These are phyloP conservation scores for Drosophila watanabei DNA, from an alignment of 1,140 invertebrate genomes.

Conservation along the genomic window DNA sequence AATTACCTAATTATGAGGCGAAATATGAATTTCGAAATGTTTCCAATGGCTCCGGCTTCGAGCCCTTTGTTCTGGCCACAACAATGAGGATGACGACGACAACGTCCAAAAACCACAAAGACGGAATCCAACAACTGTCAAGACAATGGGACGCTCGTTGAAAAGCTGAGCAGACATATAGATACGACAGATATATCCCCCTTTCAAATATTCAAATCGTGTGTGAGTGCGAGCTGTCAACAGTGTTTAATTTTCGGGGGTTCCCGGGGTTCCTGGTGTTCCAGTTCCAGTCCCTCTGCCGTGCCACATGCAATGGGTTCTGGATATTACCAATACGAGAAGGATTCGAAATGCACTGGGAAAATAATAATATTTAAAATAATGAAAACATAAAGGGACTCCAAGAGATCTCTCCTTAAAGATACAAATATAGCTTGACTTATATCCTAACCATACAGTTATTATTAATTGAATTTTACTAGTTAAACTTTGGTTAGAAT, in stretches of 20 bases:
- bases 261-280: conserved; percentile 6
- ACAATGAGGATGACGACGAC: conserved; percentile 48
- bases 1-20: conserved; percentile 74
- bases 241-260: conserved; percentile 75
- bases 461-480: no score
- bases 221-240: conserved; percentile 80
- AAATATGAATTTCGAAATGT: conserved; percentile 43
- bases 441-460: no score
- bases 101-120: conserved; percentile 20
- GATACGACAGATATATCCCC: conserved; percentile 19
- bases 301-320: conserved; percentile 69
- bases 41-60: conserved; percentile 22
- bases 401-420: no score
- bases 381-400: background rate
- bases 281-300: conserved; percentile 27
- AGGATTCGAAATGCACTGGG: background rate
- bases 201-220: conserved; percentile 70
- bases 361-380: background rate
- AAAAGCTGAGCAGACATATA: conserved; percentile 52
- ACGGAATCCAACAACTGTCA: conserved; percentile 64
- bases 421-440: no score
- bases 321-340: conserved; percentile 20
- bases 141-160: conserved; percentile 62
- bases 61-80: conserved; percentile 62
- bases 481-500: background rate